Conservation (phyloP, 2,113 vertebrate species). For the Ochotona princeps region DNA sequence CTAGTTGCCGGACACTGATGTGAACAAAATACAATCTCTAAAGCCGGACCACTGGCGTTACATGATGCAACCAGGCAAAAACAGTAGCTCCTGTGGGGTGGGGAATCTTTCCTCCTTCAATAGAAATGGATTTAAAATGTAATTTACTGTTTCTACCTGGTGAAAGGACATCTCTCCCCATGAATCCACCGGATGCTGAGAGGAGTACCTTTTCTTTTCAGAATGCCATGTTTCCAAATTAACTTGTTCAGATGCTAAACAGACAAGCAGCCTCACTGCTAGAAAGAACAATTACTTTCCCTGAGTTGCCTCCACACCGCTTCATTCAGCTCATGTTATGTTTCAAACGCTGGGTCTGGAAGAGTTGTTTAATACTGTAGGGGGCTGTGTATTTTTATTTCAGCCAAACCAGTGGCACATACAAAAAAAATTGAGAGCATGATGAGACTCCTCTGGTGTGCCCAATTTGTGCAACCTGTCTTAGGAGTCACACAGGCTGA, state of each 20-base stretch:
- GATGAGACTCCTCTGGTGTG: conserved; percentile 69
- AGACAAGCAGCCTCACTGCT: conserved; percentile 78
- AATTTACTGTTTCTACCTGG: conserved; percentile 67
- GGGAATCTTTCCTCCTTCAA: conserved; percentile 61
- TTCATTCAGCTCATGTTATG: conserved; percentile 82
- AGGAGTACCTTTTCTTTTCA: conserved; percentile 75
- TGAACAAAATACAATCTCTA: conserved; percentile 59
- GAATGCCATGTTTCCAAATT: conserved; percentile 85
- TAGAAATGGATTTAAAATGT: conserved; percentile 73
- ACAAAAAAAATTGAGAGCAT: conserved; percentile 71
- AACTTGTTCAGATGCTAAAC: conserved; percentile 87
- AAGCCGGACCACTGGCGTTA: conserved; percentile 22
- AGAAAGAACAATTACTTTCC: conserved; percentile 84
- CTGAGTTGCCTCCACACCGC: conserved; percentile 79
- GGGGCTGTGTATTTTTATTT: conserved; percentile 79
- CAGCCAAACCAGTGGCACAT: conserved; percentile 81
- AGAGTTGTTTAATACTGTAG: conserved; percentile 73
- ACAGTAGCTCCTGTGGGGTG: conserved; percentile 1
- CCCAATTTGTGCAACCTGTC: conserved; percentile 77
- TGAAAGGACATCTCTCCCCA: conserved; percentile 78
- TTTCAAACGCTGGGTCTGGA: conserved; percentile 79
- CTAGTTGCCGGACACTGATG: conserved; percentile 53
- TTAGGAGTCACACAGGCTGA: conserved; percentile 68
- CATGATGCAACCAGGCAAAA: conserved; percentile 58
- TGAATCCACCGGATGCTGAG: conserved; percentile 78